Conservation (phyloP, 2,888 invertebrate genomes). For the Tipula helvola region DNA sequence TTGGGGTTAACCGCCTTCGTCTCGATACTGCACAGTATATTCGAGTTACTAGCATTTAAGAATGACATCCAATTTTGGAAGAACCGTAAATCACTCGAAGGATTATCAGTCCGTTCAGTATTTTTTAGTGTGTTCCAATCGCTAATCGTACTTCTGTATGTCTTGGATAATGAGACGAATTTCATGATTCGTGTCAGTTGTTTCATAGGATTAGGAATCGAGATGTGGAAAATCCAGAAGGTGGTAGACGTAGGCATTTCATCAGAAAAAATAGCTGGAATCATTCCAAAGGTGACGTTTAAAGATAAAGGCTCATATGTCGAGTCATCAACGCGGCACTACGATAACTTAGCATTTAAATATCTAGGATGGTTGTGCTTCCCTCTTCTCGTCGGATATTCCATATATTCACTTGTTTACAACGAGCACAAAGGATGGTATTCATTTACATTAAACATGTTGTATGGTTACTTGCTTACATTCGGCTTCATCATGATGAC, state of each 20-base stretch:
- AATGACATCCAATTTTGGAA: conserved; percentile 99
- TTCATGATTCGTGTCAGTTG: conserved; percentile 90
- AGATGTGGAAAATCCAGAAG: conserved; percentile 99
- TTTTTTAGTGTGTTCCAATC: conserved; percentile 99
- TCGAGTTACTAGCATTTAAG: conserved; percentile 97
- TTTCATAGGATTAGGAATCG: conserved; percentile 87
- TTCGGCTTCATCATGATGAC: conserved; percentile 99
- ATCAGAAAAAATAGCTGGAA: conserved; percentile 59
- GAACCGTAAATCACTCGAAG: conserved; percentile 91
- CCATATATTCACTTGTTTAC: conserved; percentile 88
- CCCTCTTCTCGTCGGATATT: conserved; percentile 87
- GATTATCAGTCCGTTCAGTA: conserved; percentile 92
- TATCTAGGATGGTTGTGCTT: conserved; percentile 95
- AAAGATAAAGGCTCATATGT: conserved; percentile 95
- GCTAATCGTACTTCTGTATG: conserved; percentile 86
- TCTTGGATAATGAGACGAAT: conserved; percentile 97
- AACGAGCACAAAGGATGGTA: conserved; percentile 99
- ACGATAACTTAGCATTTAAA: conserved; percentile 90
- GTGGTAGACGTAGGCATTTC: conserved; percentile 73
- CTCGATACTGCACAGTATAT: conserved; percentile 91
- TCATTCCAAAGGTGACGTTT: conserved; percentile 68
- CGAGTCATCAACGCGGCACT: conserved; percentile 83
- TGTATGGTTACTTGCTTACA: conserved; percentile 94
- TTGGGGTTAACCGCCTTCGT: conserved; percentile 82
- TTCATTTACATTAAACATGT: conserved; percentile 89